These are phyloP conservation scores for Aulostomus chinensis DNA, from an alignment of 2,797 vertebrate genomes.

Conservation along the genomic window DNA sequence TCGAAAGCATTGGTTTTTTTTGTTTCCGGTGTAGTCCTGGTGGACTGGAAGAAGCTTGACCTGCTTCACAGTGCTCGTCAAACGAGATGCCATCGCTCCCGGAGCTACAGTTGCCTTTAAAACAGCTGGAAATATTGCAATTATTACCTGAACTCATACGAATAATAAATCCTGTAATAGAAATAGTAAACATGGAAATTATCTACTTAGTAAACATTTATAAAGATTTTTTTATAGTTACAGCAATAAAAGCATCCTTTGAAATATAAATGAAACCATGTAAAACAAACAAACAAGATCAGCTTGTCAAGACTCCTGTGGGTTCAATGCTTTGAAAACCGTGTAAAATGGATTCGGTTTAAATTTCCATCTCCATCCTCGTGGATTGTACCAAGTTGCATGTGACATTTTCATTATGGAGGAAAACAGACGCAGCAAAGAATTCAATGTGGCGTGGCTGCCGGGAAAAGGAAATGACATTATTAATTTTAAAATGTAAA, in stretches of 20 bases:
- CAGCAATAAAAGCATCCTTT: no score
- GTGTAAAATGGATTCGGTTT: no score
- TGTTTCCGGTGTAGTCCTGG: slow-evolving; percentile 8
- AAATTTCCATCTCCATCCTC: no score
- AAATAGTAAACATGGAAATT: background rate
- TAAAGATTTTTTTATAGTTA: no score
- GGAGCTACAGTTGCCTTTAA: slow-evolving; percentile 19
- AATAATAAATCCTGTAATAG: background rate
- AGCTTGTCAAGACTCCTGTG: background rate
- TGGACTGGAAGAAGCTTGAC: background rate
- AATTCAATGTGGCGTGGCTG: no score
- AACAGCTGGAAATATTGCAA: background rate
- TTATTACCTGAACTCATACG: background rate
- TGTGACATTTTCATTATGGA: no score
- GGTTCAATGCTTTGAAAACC: background rate
- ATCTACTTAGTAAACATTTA: background rate
- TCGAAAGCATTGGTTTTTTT: slow-evolving; percentile 21
- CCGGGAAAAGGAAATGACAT: no score
- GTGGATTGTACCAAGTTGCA: no score
- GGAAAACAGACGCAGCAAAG: no score
- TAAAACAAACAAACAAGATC: background rate
- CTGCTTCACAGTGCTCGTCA: background rate
- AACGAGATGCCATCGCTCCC: slow-evolving; percentile 15
- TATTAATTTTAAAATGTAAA: no score
- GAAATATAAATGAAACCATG: no score